phyloP scores from a whole-genome alignment of 2,113 vertebrate genomes.

The Anas platyrhynchos region DNA sequence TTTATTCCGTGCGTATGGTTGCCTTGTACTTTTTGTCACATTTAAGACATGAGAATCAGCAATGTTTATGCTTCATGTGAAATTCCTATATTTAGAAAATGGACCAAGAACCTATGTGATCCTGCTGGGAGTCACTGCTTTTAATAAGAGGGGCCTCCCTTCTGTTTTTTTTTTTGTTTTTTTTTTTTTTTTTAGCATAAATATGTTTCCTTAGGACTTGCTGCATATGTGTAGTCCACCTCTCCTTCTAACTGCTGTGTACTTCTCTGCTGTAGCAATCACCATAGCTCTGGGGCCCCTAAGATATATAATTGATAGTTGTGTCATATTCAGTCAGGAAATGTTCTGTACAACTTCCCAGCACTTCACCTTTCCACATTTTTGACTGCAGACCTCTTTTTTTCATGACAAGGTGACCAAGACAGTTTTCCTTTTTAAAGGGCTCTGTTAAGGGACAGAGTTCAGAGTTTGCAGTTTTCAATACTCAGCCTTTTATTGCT shows the following conservation, averaged over 20 bases:
- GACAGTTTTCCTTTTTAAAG: neutral
- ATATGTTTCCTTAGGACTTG: neutral
- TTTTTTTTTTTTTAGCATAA: neutral
- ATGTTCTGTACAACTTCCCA: neutral
- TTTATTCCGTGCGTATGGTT: neutral
- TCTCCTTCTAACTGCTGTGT: neutral
- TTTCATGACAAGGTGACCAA: neutral
- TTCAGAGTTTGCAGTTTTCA: neutral
- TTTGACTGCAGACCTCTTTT: rapidly evolving
- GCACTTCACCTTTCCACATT: neutral
- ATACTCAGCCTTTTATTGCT: neutral
- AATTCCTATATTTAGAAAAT: neutral
- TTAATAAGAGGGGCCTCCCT: neutral
- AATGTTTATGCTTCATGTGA: neutral
- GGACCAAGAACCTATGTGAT: neutral
- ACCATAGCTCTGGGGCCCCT: neutral
- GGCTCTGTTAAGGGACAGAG: neutral
- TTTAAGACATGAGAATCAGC: neutral
- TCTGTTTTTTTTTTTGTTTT: neutral
- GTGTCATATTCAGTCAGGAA: neutral
- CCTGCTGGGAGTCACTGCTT: neutral
- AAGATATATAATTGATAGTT: neutral
- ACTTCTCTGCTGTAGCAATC: too few relatives aligned
- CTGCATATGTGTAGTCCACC: neutral
- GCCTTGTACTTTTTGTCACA: neutral